These are phyloP conservation scores for Ochropacha duplaris DNA, from an alignment of 2,888 invertebrate species.

Conservation along the genomic window DNA sequence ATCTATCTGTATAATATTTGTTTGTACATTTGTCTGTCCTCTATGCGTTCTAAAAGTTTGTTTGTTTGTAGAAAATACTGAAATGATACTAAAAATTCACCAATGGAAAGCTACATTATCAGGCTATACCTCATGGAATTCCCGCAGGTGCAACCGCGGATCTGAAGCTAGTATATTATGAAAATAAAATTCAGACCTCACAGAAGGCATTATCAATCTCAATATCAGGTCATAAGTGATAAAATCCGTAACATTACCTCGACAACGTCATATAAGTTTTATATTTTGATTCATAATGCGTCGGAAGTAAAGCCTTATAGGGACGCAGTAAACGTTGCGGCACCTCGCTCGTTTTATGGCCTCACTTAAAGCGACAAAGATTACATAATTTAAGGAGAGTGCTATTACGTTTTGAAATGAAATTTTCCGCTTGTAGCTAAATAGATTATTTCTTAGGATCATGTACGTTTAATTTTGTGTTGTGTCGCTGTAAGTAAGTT, in stretches of 20 bases:
- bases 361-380: conserved; percentile 18
- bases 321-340: conserved; percentile 41
- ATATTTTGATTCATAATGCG: conserved; percentile 57
- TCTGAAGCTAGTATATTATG: not conserved
- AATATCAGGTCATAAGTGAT: not conserved
- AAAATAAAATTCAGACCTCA: not conserved
- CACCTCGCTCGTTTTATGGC: conserved; percentile 11
- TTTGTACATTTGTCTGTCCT: too few relatives aligned
- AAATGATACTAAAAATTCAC: too few relatives aligned
- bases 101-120: too few relatives aligned
- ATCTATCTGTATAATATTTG: too few relatives aligned
- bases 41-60: too few relatives aligned
- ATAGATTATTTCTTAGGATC: not conserved
- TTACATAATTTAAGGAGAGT: conserved; percentile 7
- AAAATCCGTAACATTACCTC: conserved; percentile 5
- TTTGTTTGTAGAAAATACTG: too few relatives aligned
- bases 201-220: not conserved
- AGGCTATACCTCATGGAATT: too few relatives aligned
- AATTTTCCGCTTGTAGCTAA: not conserved
- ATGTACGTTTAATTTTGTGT: too few relatives aligned
- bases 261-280: conserved; percentile 41
- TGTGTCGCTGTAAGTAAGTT: too few relatives aligned
- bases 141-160: too few relatives aligned
- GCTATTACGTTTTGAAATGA: not conserved
- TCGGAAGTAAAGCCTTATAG: conserved; percentile 32